Evolutionary conservation across 2,113 vertebrate genomes (phyloP).

Genomic region (Pterocles gutturalis): DNA sequence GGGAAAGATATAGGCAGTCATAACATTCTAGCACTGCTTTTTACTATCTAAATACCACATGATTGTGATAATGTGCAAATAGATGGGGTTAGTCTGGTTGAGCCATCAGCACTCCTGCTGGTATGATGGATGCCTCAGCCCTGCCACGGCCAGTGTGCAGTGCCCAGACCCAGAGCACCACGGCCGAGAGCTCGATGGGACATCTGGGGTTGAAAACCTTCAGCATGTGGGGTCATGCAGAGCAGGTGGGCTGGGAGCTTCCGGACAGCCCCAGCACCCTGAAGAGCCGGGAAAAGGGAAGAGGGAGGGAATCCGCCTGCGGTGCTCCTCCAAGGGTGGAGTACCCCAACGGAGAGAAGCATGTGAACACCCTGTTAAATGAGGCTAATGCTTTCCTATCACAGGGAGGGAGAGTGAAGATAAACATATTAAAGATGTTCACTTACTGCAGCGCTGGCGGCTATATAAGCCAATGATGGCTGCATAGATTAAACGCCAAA

Average conservation of each 20-base stretch:
- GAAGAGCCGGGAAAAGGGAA: rapidly evolving
- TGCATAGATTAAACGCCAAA: background rate
- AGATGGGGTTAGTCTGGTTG: rapidly evolving
- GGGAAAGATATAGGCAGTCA: rapidly evolving
- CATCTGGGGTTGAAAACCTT: background rate
- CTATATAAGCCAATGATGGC: background rate
- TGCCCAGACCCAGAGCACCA: background rate
- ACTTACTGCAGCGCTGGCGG: background rate
- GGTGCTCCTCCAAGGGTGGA: background rate
- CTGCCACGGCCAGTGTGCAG: rapidly evolving
- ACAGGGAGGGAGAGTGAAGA: background rate
- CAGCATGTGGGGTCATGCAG: background rate
- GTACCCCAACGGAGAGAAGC: rapidly evolving
- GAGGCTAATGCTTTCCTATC: background rate
- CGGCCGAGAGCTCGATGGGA: rapidly evolving
- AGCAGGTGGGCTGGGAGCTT: background rate
- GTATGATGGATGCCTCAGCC: rapidly evolving
- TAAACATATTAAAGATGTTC: constrained; percentile 22
- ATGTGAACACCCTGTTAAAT: background rate
- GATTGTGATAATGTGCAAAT: background rate
- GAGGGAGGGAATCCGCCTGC: background rate
- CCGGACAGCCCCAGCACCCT: rapidly evolving
- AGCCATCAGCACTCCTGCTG: background rate
- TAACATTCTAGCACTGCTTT: background rate
- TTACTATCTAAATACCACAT: background rate